Evolutionary conservation across 2,888 invertebrate species (phyloP).

Genomic region (Caenorhabditis macrosperma): DNA sequence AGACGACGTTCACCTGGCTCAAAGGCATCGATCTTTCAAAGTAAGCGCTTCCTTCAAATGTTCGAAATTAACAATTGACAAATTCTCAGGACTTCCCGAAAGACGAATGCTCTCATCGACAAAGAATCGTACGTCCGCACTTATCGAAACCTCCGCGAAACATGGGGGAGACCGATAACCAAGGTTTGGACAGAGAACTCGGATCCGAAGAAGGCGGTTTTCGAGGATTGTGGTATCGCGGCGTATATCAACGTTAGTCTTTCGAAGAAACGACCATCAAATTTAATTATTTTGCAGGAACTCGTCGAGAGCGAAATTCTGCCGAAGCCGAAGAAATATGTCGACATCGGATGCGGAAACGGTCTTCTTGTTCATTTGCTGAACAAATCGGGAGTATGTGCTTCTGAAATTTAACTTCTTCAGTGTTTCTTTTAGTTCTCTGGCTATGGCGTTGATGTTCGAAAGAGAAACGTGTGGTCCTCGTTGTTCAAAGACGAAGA

Average conservation of each 20-base stretch:
- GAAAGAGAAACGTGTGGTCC: conserved; percentile 87
- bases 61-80: conserved; percentile 10
- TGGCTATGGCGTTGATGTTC: conserved; percentile 70
- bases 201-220: conserved; percentile 94
- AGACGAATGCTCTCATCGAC: conserved; percentile 64
- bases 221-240: conserved; percentile 96
- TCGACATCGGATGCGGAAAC: conserved; percentile 98
- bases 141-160: conserved; percentile 66
- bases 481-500: conserved; percentile 41
- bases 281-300: conserved; percentile 45
- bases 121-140: conserved; percentile 64
- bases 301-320: conserved; percentile 4
- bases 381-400: conserved; percentile 64
- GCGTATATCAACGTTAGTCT: conserved; percentile 85
- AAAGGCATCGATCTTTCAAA: conserved; percentile 52
- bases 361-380: conserved; percentile 83
- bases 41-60: conserved; percentile 10
- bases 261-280: neutral
- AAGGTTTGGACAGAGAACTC: conserved; percentile 90
- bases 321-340: conserved; percentile 83
- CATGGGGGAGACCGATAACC: conserved; percentile 61
- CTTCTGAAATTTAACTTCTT: too few relatives aligned
- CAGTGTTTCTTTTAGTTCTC: conserved; percentile 19
- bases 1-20: conserved; percentile 55
- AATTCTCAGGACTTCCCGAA: conserved; percentile 33